These are phyloP conservation scores for Lycaon pictus DNA, from an alignment of 2,113 vertebrate species.

Conservation along the genomic window DNA sequence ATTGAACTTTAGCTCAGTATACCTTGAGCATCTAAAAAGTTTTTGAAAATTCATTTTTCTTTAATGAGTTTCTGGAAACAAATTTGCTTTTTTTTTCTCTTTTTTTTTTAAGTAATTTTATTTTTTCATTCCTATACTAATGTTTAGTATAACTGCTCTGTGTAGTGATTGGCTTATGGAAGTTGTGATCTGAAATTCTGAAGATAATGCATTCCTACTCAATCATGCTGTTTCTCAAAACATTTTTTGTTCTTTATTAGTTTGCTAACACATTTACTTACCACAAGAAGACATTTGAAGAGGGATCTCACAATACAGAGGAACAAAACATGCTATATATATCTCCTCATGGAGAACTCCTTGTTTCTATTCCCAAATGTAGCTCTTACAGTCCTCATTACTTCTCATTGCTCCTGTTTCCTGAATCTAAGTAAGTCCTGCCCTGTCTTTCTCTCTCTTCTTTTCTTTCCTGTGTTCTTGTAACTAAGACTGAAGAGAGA, in stretches of 20 bases:
- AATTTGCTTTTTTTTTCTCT: background rate
- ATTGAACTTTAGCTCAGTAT: background rate
- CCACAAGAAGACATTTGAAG: conserved; percentile 41
- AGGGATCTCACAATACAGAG: conserved; percentile 13
- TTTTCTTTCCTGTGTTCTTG: conserved; percentile 76
- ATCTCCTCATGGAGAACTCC: conserved; percentile 58
- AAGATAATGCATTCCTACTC: background rate
- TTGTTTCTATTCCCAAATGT: conserved; percentile 69
- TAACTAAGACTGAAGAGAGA: conserved; percentile 83
- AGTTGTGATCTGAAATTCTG: conserved; percentile 61
- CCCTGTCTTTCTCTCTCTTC: conserved; percentile 72
- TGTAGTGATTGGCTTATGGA: conserved; percentile 39
- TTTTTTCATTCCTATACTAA: conserved; percentile 37
- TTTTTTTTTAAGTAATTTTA: background rate
- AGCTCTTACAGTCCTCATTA: conserved; percentile 63
- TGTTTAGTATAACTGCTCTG: background rate
- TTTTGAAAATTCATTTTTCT: background rate
- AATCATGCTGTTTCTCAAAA: conserved; percentile 32
- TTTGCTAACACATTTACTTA: conserved; percentile 49
- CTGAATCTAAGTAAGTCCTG: conserved; percentile 72
- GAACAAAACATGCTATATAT: background rate
- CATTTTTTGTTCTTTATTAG: conserved; percentile 53
- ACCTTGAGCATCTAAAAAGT: background rate
- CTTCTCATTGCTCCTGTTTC: conserved; percentile 69
- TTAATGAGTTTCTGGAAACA: conserved; percentile 40